Base-by-base conservation (phyloP, 1,140 invertebrate genomes). In the Drosophila navojoa region DNA sequence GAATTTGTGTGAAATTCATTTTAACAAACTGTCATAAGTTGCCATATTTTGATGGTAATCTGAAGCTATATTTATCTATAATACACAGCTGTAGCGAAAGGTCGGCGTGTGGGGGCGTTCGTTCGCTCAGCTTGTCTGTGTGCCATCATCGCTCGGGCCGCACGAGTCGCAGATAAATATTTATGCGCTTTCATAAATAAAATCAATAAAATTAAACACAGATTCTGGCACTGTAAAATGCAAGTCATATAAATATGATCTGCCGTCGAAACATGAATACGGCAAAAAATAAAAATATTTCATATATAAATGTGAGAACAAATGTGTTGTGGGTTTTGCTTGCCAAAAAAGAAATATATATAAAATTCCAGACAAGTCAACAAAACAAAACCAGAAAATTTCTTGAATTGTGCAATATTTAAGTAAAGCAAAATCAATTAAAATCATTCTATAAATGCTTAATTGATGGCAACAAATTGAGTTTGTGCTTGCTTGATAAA, bases 21-120 rank as follows among this genome's bases (percentile, higher is more conserved):
- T 89, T 79, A 84, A 89, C 79, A 87, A 89, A 89, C 82, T 82
- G 84, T 67, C 76, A 82, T 62, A 84, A 79, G 66, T 84, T 77
- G 76, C 40, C 71, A 22, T 49, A 25, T 58, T 29, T 25, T 40
- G 74, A 85, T 90, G 77, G 61, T 80, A 77, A 90, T 89, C 84
- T 62, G 62, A 40, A 71, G 79, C 79, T 86, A 71, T 79, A 82
- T 86, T 63, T 81, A 81, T 86, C 67, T 81, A 81, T 85, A 74
- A 73, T 72, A 60, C 54, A 59, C 52, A 58, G 25, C 10, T 57
- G 44, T 15, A 19, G 6, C 19, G 49, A 16, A 45, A 16, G 42
- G 42, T 15, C n/a, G 29, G 35, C 47, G 54, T 73, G 63, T 50
- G 57, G 38, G 57, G 49, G 50, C 22, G 67, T 45, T 29, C 40